Percentiles rank a stretch among this genome's conserved stretches.
Evolutionary conservation across 2,113 vertebrate species (phyloP).

Genomic region (Channa argus): DNA sequence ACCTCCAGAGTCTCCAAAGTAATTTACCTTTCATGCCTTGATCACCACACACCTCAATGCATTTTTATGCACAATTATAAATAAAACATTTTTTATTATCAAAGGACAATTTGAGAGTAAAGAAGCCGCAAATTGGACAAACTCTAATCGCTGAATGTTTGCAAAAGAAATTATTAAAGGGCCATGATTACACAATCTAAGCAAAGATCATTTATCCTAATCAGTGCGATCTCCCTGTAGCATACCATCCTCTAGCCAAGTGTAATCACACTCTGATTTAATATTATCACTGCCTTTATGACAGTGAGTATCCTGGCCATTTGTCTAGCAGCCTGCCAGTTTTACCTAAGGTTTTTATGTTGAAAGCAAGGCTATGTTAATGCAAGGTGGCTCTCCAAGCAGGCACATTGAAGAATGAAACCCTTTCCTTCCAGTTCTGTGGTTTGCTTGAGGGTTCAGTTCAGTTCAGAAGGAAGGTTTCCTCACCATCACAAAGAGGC

Average conservation of each 20-base stretch:
- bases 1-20: no score
- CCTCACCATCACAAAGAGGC: conserved; percentile 24
- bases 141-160: neutral
- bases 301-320: conserved; percentile 27
- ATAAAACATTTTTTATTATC: conserved; percentile 4
- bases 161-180: conserved; percentile 20
- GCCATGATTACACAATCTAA: conserved; percentile 14
- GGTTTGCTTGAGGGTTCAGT: conserved; percentile 47
- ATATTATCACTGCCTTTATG: conserved; percentile 39
- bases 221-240: conserved; percentile 22
- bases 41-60: no score
- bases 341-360: conserved; percentile 46
- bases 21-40: no score
- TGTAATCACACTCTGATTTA: conserved; percentile 43
- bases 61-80: no score
- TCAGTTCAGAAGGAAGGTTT: conserved; percentile 29
- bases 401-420: conserved; percentile 25
- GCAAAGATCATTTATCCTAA: conserved; percentile 47
- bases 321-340: conserved; percentile 25
- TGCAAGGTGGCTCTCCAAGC: conserved; percentile 31
- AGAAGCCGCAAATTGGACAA: conserved; percentile 8
- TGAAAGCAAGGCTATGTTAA: conserved; percentile 29
- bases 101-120: neutral
- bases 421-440: conserved; percentile 44
- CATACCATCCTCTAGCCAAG: conserved; percentile 10